These are phyloP conservation scores for Falcunculus frontatus DNA, from an alignment of 2,113 vertebrate species.

Conservation along the genomic window DNA sequence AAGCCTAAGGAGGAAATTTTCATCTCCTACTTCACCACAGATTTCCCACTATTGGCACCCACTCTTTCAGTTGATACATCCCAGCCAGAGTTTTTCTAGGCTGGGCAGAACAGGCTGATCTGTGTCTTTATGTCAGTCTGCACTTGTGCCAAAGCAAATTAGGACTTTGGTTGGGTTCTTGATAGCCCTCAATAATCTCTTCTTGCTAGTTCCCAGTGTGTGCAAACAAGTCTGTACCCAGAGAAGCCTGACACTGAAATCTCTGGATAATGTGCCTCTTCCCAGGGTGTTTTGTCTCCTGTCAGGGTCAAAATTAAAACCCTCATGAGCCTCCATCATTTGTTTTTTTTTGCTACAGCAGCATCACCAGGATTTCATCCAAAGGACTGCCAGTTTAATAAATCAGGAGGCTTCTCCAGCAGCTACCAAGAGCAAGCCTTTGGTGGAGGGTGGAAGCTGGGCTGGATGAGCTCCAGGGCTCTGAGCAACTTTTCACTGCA, in stretches of 20 bases:
- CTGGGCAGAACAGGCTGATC: background rate
- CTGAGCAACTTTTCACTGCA: background rate
- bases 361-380: background rate
- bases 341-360: background rate
- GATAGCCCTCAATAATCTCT: background rate
- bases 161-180: background rate
- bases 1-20: background rate
- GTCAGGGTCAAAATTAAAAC: background rate
- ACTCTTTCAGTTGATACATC: background rate
- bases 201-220: background rate
- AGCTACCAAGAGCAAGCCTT: background rate
- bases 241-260: background rate
- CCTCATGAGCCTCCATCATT: background rate
- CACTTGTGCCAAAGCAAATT: background rate
- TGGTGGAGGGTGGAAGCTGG: background rate
- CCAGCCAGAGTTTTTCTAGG: background rate
- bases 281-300: rapidly evolving
- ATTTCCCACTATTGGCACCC: background rate
- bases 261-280: background rate
- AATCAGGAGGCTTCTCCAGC: background rate
- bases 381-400: background rate
- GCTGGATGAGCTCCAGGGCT: background rate
- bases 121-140: background rate
- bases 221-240: background rate
- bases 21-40: background rate